phyloP scores from a whole-genome alignment of 1,140 invertebrate species.

The Halesus radiatus region DNA sequence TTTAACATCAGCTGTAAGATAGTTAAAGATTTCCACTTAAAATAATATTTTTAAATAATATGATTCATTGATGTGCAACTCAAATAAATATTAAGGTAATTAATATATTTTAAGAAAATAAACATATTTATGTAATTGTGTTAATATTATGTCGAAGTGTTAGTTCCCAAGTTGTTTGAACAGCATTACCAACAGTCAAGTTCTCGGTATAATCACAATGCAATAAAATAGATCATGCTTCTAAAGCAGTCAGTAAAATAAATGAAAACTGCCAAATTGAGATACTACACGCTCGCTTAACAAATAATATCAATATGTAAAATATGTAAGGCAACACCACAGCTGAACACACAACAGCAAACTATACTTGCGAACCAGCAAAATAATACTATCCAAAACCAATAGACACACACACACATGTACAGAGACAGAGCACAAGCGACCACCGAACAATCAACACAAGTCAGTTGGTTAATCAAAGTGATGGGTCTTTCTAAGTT shows the following conservation, averaged over 20 bases:
- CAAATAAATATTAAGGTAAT: slow-evolving; percentile 10
- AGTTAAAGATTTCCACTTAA: slow-evolving; percentile 19
- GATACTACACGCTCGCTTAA: slow-evolving; percentile 33
- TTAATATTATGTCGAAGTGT: slow-evolving; percentile 35
- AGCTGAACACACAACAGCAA: slow-evolving; percentile 41
- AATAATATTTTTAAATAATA: neutral
- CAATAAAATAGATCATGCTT: slow-evolving; percentile 42
- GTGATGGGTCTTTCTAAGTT: slow-evolving; percentile 74
- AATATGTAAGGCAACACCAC: slow-evolving; percentile 49
- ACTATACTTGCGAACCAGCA: slow-evolving; percentile 43
- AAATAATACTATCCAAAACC: slow-evolving; percentile 41
- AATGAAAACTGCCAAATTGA: slow-evolving; percentile 21
- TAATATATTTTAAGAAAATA: slow-evolving; percentile 39
- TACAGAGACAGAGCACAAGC: slow-evolving; percentile 13
- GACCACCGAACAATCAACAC: neutral
- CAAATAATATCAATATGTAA: slow-evolving; percentile 15
- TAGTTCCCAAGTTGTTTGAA: slow-evolving; percentile 16
- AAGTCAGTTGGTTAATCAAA: slow-evolving; percentile 67
- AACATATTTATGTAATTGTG: neutral
- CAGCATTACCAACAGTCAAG: slow-evolving; percentile 2
- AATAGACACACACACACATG: slow-evolving; percentile 50
- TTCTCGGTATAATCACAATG: slow-evolving; percentile 36
- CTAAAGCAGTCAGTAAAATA: slow-evolving; percentile 28
- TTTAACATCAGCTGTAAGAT: slow-evolving; percentile 32
- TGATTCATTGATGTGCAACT: neutral